These are phyloP conservation scores for Pseudolycoriella hygida DNA, from an alignment of 2,888 invertebrate genomes.

Conservation along the genomic window DNA sequence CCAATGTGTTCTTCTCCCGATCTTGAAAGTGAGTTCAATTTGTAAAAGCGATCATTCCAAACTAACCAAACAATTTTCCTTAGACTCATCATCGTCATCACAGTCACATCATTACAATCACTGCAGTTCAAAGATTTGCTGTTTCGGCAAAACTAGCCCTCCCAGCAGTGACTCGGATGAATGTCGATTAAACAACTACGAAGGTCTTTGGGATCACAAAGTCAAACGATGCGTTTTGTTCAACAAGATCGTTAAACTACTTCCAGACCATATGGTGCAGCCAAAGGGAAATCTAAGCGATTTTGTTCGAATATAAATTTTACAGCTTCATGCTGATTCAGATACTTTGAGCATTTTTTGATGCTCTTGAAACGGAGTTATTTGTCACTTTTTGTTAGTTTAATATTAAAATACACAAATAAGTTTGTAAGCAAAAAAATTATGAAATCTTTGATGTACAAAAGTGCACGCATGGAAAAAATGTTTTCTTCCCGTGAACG, in stretches of 20 bases:
- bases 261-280: constrained; percentile 62
- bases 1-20: background rate
- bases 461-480: too few species aligned
- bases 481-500: too few species aligned
- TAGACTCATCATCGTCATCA: too few species aligned
- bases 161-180: background rate
- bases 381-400: too few species aligned
- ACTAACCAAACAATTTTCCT: too few species aligned
- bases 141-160: background rate
- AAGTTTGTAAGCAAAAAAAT: too few species aligned
- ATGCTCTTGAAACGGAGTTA: too few species aligned
- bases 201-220: constrained; percentile 18
- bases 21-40: background rate
- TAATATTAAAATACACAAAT: too few species aligned
- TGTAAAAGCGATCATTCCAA: too few species aligned
- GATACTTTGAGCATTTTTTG: too few species aligned
- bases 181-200: constrained; percentile 11
- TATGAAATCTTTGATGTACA: too few species aligned
- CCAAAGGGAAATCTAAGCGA: constrained; percentile 61
- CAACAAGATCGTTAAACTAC: constrained; percentile 55
- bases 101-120: background rate
- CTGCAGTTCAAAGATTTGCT: background rate
- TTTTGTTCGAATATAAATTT: constrained; percentile 40
- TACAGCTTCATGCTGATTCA: too few species aligned
- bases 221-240: constrained; percentile 47